Conservation (phyloP, 2,888 invertebrate genomes). For the Anthophora plumipes region DNA sequence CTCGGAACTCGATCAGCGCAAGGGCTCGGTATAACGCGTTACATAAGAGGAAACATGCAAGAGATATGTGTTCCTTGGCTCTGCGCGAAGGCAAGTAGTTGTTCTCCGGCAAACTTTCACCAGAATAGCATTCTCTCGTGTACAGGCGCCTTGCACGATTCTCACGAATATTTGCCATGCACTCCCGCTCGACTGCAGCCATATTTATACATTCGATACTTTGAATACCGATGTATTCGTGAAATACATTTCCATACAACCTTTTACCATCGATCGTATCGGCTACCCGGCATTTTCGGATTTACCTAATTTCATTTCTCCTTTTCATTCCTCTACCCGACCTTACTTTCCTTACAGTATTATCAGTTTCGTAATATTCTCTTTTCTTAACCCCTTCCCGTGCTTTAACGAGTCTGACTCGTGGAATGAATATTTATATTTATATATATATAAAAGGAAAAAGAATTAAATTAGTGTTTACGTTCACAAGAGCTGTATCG, state of each 20-base stretch:
- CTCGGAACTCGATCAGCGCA: conserved; percentile 28
- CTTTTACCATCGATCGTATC: not conserved
- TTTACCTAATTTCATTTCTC: not conserved
- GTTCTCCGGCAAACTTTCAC: conserved; percentile 66
- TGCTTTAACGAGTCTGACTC: no score
- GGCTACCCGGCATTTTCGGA: not conserved
- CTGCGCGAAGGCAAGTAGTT: conserved; percentile 34
- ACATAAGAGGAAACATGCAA: conserved; percentile 54
- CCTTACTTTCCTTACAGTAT: not conserved
- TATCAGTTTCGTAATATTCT: no score
- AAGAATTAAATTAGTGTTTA: no score
- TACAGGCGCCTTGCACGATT: conserved; percentile 54
- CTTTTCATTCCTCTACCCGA: no score
- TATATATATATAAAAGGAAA: no score
- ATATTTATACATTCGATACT: conserved; percentile 46
- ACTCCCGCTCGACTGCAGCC: conserved; percentile 31
- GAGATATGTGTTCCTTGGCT: conserved; percentile 55
- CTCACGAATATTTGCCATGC: conserved; percentile 67
- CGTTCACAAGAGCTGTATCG: no score
- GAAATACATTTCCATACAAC: conserved; percentile 14
- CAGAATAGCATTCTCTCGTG: conserved; percentile 47
- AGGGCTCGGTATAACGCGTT: conserved; percentile 40
- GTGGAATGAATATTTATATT: no score
- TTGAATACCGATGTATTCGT: conserved; percentile 19
- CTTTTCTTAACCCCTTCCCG: no score